These are phyloP conservation scores for Pediacus dermestoides DNA, from an alignment of 2,888 invertebrate species.

Conservation along the genomic window DNA sequence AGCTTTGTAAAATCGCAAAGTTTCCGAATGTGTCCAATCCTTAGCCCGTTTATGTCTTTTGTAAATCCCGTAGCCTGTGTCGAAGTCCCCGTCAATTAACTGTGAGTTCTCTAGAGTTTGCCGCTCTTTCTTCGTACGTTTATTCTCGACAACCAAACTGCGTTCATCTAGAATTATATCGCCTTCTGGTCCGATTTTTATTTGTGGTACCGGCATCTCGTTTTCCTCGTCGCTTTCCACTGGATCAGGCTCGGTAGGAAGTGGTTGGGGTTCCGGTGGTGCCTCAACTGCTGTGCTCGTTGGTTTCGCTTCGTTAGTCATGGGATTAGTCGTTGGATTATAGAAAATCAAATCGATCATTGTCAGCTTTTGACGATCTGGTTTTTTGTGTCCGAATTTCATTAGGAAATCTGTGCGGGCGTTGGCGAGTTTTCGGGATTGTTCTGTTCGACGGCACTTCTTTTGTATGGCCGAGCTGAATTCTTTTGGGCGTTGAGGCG, in stretches of 20 bases:
- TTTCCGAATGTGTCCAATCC: slow-evolving; percentile 76
- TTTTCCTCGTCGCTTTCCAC: slow-evolving; percentile 41
- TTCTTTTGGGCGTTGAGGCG: slow-evolving; percentile 30
- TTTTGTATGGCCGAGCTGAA: slow-evolving; percentile 33
- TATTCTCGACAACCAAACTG: slow-evolving; percentile 77
- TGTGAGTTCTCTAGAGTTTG: slow-evolving; percentile 63
- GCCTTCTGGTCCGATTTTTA: slow-evolving; percentile 82
- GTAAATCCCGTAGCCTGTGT: slow-evolving; percentile 59
- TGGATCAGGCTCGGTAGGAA: too few relatives aligned
- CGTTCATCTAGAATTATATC: slow-evolving; percentile 81
- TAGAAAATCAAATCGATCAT: slow-evolving; percentile 93
- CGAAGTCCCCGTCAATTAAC: slow-evolving; percentile 61
- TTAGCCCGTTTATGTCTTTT: slow-evolving; percentile 64
- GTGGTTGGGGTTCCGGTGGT: background rate
- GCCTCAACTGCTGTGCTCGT: slow-evolving; percentile 32
- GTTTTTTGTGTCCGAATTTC: slow-evolving; percentile 53
- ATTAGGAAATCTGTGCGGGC: slow-evolving; percentile 54
- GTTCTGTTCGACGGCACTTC: slow-evolving; percentile 47
- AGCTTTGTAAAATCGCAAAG: slow-evolving; percentile 87
- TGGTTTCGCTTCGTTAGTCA: slow-evolving; percentile 51
- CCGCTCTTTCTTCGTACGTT: slow-evolving; percentile 58
- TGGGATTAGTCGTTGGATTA: slow-evolving; percentile 77
- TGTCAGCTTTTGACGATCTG: slow-evolving; percentile 68
- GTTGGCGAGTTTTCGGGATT: slow-evolving; percentile 54
- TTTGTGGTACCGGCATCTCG: slow-evolving; percentile 71